These are phyloP conservation scores for Pseudococcus viburni DNA, from an alignment of 2,888 invertebrate genomes.

Conservation along the genomic window DNA sequence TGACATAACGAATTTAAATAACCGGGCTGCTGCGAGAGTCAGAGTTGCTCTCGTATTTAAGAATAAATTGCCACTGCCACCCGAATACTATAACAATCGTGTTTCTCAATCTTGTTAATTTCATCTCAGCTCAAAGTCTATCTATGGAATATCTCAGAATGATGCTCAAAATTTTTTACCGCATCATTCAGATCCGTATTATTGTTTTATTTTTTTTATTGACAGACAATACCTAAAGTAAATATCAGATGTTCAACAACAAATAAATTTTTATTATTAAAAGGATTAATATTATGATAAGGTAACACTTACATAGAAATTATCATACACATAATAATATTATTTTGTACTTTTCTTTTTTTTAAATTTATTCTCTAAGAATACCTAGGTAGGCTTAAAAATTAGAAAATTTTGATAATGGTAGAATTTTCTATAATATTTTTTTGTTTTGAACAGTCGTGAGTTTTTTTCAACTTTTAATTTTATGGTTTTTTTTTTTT, in stretches of 20 bases:
- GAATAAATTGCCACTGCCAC: neutral
- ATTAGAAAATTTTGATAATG: too few species aligned
- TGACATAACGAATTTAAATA: conserved; percentile 56
- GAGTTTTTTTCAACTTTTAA: too few species aligned
- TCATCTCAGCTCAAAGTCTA: conserved; percentile 26
- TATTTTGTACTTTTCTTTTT: conserved; percentile 19
- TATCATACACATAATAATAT: neutral
- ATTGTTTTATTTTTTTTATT: neutral
- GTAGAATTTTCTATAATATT: neutral
- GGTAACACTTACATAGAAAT: conserved; percentile 3
- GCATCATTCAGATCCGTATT: neutral
- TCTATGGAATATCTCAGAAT: neutral
- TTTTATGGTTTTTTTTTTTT: too few species aligned
- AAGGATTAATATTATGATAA: neutral
- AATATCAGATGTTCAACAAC: neutral
- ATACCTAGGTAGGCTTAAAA: neutral
- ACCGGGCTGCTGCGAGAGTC: neutral
- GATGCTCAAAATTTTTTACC: neutral
- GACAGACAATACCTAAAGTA: neutral
- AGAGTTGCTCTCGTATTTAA: conserved; percentile 10
- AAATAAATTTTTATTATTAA: conserved; percentile 32
- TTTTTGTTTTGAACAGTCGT: neutral
- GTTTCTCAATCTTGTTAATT: conserved; percentile 33
- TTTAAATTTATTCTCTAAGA: neutral
- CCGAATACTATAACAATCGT: neutral